phyloP scores from a whole-genome alignment of 37 sponge, comb jelly and placozoan genomes.

The Lycopodina hypogea region DNA sequence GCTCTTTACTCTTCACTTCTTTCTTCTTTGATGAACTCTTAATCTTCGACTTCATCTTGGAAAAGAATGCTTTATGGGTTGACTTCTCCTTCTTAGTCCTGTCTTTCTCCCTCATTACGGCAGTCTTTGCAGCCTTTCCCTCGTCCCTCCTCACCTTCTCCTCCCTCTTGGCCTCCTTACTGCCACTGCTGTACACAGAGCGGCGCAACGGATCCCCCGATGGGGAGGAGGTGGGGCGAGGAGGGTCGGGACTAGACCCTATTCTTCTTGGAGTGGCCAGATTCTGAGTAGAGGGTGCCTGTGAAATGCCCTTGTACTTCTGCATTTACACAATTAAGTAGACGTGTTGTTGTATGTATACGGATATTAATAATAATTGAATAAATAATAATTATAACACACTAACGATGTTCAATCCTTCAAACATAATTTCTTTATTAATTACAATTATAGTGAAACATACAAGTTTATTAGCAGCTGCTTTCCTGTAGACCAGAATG shows the following conservation, averaged over 20 bases:
- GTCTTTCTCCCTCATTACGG: not conserved
- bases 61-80: conserved; percentile 36
- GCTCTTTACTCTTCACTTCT: not conserved
- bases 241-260: too few relatives aligned
- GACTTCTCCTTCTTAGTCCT: conserved; percentile 1
- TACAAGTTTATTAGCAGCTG: not conserved
- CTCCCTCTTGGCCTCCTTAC: conserved; percentile 6
- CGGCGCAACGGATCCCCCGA: not conserved
- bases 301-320: not conserved
- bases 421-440: not conserved
- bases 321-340: not conserved
- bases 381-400: too few relatives aligned
- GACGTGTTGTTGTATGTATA: too few relatives aligned
- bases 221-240: not conserved
- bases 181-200: not conserved
- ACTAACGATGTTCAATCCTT: not conserved
- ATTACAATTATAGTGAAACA: too few relatives aligned
- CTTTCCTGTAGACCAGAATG: conserved; percentile 60
- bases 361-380: too few relatives aligned
- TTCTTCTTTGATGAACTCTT: conserved; percentile 20
- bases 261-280: too few relatives aligned
- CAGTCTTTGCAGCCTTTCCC: conserved; percentile 13
- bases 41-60: conserved; percentile 39
- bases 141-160: conserved; percentile 20
- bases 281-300: not conserved